Evolutionary conservation across 2,797 vertebrate species (phyloP).

Genomic region (Hapalemur alaotrensis): DNA sequence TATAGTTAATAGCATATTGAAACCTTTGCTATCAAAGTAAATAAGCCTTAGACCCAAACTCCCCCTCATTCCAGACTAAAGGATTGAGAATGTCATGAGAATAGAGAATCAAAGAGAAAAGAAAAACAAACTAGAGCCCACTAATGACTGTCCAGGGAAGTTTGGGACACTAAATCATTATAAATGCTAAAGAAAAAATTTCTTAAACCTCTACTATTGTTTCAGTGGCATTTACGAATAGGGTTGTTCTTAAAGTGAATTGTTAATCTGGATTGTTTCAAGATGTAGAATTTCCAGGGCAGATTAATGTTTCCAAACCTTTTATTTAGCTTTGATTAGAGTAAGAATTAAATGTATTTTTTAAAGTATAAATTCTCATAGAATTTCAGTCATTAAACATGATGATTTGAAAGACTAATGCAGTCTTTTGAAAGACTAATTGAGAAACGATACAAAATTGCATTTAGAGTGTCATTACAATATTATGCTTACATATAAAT

Average conservation of each 20-base stretch:
- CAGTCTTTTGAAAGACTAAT: background rate
- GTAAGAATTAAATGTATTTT: conserved; percentile 29
- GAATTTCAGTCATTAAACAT: conserved; percentile 14
- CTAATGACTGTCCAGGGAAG: background rate
- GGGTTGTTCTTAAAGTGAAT: background rate
- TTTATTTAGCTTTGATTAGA: conserved; percentile 47
- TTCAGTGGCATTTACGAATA: conserved; percentile 27
- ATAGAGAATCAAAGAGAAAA: conserved; percentile 11
- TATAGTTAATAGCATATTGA: background rate
- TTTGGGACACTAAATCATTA: conserved; percentile 4
- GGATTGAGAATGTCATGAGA: background rate
- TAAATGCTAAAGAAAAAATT: background rate
- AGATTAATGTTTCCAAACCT: conserved; percentile 11
- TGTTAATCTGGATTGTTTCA: conserved; percentile 31
- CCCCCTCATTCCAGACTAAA: background rate
- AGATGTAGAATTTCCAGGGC: conserved; percentile 1
- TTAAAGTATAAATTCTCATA: conserved; percentile 5
- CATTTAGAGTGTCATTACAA: background rate
- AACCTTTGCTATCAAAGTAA: background rate
- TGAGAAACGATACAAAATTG: conserved; percentile 3
- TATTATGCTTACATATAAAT: conserved; percentile 23
- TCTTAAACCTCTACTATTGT: background rate
- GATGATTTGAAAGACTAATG: background rate
- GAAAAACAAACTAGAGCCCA: background rate
- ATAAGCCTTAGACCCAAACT: background rate